phyloP scores from a whole-genome alignment of 2,797 vertebrate genomes.

The Halcyon chelicuti region DNA sequence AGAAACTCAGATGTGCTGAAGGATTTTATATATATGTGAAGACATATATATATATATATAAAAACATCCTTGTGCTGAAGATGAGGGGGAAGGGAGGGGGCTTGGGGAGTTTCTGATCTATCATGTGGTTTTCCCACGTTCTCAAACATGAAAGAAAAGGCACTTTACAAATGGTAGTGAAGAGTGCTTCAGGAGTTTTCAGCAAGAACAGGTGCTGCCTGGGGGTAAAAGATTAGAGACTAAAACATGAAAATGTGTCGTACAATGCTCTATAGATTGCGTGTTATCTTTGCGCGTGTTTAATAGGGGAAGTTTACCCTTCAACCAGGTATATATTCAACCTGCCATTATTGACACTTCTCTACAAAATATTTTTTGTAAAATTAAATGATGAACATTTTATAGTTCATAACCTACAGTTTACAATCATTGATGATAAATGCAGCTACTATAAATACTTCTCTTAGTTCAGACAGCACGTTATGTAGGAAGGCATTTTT shows the following conservation, averaged over 20 bases:
- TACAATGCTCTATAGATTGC: not conserved
- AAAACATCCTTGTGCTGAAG: slow-evolving; percentile 25
- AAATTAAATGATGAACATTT: not conserved
- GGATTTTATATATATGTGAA: not conserved
- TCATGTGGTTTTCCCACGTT: not conserved
- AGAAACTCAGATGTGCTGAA: not conserved
- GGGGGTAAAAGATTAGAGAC: not conserved
- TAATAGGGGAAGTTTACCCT: not conserved
- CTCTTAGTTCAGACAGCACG: not conserved
- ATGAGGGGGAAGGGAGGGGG: not conserved
- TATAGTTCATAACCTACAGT: not conserved
- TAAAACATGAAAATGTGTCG: slow-evolving; percentile 2
- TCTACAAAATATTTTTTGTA: not conserved
- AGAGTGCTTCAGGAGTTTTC: slow-evolving; percentile 10
- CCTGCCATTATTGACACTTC: not conserved
- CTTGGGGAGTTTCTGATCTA: not conserved
- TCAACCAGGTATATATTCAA: not conserved
- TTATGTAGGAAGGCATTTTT: not conserved
- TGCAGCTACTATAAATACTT: not conserved
- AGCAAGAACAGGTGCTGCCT: not conserved
- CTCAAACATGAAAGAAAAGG: slow-evolving; percentile 9
- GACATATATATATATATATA: not conserved
- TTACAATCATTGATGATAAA: not conserved
- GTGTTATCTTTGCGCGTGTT: not conserved
- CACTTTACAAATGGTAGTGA: not conserved